phyloP scores from a whole-genome alignment of 2,113 vertebrate species.

The Hippocampus comes region DNA sequence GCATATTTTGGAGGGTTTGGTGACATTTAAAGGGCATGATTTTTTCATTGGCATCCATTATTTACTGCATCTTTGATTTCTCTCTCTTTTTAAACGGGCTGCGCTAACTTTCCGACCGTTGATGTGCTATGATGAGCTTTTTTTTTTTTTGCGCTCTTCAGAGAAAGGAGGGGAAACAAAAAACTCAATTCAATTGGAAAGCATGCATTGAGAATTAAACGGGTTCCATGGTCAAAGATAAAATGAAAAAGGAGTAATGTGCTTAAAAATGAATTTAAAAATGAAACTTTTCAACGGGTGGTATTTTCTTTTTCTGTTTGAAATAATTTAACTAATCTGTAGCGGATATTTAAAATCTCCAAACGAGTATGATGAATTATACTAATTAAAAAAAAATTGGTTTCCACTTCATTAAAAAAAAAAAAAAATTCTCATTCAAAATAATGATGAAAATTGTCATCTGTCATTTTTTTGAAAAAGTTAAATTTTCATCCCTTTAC shows the following conservation, averaged over 20 bases:
- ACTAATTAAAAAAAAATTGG: too few relatives aligned
- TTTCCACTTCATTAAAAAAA: too few relatives aligned
- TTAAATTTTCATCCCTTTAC: neutral
- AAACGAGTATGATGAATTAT: too few relatives aligned
- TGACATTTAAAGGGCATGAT: slow-evolving; percentile 6
- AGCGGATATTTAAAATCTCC: too few relatives aligned
- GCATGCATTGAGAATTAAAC: neutral
- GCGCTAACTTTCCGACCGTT: neutral
- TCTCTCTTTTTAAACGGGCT: neutral
- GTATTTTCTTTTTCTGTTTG: too few relatives aligned
- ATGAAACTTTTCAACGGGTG: neutral
- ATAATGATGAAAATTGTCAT: too few relatives aligned
- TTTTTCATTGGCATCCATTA: slow-evolving; percentile 10
- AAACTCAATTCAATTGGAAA: neutral
- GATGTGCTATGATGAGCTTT: neutral
- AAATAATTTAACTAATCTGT: too few relatives aligned
- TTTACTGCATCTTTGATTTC: neutral
- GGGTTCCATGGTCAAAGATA: neutral
- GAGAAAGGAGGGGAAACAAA: neutral
- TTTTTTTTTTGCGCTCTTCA: neutral
- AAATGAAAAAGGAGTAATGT: neutral
- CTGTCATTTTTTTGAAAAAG: too few relatives aligned
- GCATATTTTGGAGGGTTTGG: slow-evolving; percentile 6
- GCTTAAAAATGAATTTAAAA: neutral
- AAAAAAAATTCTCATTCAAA: too few relatives aligned